phyloP scores from a whole-genome alignment of 2,888 invertebrate species.

The Formica aserva region DNA sequence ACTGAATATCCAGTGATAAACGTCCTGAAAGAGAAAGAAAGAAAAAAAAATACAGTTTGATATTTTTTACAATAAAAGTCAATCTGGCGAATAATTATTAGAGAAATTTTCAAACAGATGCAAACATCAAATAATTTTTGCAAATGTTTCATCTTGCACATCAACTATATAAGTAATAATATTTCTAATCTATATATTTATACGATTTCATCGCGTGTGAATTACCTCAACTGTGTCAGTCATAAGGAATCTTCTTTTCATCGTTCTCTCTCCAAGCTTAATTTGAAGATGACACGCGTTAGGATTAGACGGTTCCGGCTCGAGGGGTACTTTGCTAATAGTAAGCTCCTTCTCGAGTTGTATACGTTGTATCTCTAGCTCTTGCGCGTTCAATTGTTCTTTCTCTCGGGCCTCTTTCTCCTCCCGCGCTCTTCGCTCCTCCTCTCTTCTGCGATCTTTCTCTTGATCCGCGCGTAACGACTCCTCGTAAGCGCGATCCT shows the following conservation, averaged over 20 bases:
- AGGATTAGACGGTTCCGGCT: conserved; percentile 91
- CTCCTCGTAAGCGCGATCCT: conserved; percentile 97
- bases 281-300: conserved; percentile 94
- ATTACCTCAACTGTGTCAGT: conserved; percentile 93
- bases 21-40: conserved; percentile 89
- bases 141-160: background rate
- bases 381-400: conserved; percentile 86
- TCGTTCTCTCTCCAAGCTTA: conserved; percentile 95
- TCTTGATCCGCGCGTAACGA: conserved; percentile 97
- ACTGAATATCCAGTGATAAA: conserved; percentile 98
- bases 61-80: background rate
- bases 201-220: background rate
- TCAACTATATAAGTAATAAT: background rate
- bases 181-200: conserved; percentile 12
- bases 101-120: background rate
- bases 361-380: conserved; percentile 88
- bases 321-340: conserved; percentile 89
- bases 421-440: conserved; percentile 87
- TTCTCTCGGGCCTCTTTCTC: conserved; percentile 86
- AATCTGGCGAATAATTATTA: background rate
- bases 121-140: background rate
- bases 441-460: conserved; percentile 92
- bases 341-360: conserved; percentile 90
- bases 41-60: background rate
- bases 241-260: conserved; percentile 94